These are phyloP conservation scores for Xylota sylvarum DNA, from an alignment of 2,888 invertebrate species.

Conservation along the genomic window DNA sequence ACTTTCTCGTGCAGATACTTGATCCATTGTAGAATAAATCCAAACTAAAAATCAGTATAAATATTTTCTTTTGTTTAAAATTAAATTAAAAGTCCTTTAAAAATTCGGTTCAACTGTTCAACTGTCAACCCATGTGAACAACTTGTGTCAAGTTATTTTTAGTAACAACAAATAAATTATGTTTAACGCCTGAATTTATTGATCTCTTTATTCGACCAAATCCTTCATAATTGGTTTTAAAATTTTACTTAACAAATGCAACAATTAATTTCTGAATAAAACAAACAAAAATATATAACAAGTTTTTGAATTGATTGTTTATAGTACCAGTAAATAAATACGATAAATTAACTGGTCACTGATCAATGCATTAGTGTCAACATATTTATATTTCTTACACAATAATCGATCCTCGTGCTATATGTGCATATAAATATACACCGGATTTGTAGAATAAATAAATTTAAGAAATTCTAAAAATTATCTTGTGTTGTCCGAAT, in stretches of 20 bases:
- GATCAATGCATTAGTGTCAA: conserved; percentile 8
- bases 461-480: too few relatives aligned
- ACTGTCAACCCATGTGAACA: neutral
- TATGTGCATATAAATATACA: neutral
- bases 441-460: neutral
- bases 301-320: conserved; percentile 1
- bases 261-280: neutral
- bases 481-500: too few relatives aligned
- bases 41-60: too few relatives aligned
- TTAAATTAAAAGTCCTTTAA: too few relatives aligned
- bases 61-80: too few relatives aligned
- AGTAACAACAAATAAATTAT: neutral
- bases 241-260: neutral
- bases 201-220: neutral
- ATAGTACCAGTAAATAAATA: neutral
- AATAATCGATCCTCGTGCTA: neutral
- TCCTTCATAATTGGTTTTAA: neutral
- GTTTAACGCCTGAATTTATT: neutral
- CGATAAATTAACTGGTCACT: neutral
- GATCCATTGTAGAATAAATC: too few relatives aligned
- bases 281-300: neutral
- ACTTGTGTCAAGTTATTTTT: neutral
- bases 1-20: too few relatives aligned
- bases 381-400: neutral
- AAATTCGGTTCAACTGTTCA: too few relatives aligned